These are phyloP conservation scores for Thomomys bottae DNA, from an alignment of 2,113 vertebrate species.

Conservation along the genomic window DNA sequence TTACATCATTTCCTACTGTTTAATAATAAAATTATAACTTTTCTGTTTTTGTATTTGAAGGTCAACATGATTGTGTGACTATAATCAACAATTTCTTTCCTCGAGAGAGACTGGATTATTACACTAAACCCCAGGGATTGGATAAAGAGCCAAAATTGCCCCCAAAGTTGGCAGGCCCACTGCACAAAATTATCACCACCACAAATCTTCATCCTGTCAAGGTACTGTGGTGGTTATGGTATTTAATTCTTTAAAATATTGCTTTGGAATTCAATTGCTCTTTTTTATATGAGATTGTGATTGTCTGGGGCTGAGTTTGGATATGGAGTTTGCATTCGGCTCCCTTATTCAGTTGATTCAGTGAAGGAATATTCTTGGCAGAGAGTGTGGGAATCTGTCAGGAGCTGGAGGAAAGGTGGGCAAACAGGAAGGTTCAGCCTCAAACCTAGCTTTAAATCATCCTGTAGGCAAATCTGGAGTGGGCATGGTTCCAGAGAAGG, in stretches of 20 bases:
- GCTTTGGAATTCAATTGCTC: not conserved
- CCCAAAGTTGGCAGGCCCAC: slow-evolving; percentile 92
- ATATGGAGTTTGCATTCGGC: not conserved
- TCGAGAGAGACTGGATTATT: slow-evolving; percentile 95
- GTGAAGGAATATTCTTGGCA: not conserved
- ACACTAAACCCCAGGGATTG: slow-evolving; percentile 95
- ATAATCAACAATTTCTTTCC: slow-evolving; percentile 99
- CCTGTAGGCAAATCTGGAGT: not conserved
- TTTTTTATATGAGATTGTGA: not conserved
- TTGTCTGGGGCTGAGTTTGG: not conserved
- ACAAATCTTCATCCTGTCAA: slow-evolving; percentile 98
- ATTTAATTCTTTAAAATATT: not conserved
- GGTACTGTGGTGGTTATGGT: slow-evolving; percentile 83
- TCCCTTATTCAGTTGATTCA: not conserved
- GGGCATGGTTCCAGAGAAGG: not conserved
- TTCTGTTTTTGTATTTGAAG: slow-evolving; percentile 83
- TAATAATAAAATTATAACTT: slow-evolving; percentile 40
- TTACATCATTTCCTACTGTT: slow-evolving; percentile 2
- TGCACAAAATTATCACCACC: slow-evolving; percentile 97
- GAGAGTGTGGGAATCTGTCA: not conserved
- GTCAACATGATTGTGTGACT: slow-evolving; percentile 98
- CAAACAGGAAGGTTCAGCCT: not conserved
- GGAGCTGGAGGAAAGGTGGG: not conserved
- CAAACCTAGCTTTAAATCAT: not conserved
- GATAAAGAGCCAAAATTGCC: slow-evolving; percentile 96